Percentiles rank a stretch among this genome's conserved stretches.
Conservation (phyloP, 2,113 vertebrate genomes). For the Ariopsis seemanni region DNA sequence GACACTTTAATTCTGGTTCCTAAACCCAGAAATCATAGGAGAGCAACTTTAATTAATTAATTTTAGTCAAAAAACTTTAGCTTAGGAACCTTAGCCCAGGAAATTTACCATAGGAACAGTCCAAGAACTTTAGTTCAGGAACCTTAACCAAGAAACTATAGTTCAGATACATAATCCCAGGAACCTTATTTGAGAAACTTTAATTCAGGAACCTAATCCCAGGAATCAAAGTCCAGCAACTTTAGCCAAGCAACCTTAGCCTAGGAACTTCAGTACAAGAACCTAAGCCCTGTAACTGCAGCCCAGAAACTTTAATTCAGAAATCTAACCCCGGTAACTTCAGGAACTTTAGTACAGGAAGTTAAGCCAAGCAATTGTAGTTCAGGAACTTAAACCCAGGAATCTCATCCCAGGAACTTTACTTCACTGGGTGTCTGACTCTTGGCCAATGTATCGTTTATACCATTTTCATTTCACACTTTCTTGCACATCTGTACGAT, state of each 20-base stretch:
- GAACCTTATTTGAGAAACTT: neutral
- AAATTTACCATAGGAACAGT: neutral
- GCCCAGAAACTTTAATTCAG: neutral
- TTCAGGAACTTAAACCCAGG: neutral
- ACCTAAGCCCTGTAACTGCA: too few species aligned
- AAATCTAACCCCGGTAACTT: neutral
- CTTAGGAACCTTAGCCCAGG: neutral
- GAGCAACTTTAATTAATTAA: neutral
- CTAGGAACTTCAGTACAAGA: too few species aligned
- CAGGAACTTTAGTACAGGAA: neutral
- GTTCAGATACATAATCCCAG: neutral
- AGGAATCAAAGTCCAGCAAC: neutral
- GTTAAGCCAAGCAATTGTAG: neutral
- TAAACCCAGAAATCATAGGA: neutral
- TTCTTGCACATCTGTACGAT: neutral
- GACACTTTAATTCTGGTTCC: neutral
- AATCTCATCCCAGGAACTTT: neutral
- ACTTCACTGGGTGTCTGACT: neutral
- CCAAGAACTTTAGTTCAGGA: neutral
- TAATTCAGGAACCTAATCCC: neutral
- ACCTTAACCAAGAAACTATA: neutral
- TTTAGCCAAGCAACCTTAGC: neutral
- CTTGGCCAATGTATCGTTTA: neutral
- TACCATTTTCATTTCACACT: neutral
- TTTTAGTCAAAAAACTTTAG: neutral